A percentile compares a stretch with the other conserved stretches of the same genome.
phyloP scores from a whole-genome alignment of 23 tunicate genomes.

The Trididemnum nubilum region DNA sequence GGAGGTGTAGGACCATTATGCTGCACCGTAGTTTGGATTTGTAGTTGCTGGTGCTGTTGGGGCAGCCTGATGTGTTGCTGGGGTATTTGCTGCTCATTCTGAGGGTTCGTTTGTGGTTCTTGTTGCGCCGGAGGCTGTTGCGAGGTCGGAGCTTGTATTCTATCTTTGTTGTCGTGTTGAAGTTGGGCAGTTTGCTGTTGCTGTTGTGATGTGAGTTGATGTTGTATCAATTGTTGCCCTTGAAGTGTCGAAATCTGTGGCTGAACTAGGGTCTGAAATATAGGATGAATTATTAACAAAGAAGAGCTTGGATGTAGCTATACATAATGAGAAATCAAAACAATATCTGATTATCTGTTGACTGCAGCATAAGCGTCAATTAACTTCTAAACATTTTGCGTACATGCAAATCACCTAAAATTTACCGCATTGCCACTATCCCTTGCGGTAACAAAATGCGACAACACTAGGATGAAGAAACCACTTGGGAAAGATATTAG shows the following conservation, averaged over 20 bases:
- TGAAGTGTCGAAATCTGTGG: conserved; percentile 28
- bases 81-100: conserved; percentile 38
- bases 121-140: conserved; percentile 22
- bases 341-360: too few species aligned
- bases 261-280: conserved; percentile 45
- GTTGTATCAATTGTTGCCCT: conserved; percentile 22
- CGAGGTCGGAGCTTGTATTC: conserved; percentile 20
- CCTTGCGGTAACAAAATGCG: too few species aligned
- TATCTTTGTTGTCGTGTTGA: conserved; percentile 10
- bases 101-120: conserved; percentile 26
- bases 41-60: conserved; percentile 46
- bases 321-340: too few species aligned
- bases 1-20: conserved; percentile 23
- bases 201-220: too few species aligned
- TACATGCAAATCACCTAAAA: too few species aligned
- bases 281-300: neutral
- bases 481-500: too few species aligned
- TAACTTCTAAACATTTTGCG: too few species aligned
- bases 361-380: too few species aligned
- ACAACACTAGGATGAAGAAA: too few species aligned
- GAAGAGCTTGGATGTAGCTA: too few species aligned
- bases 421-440: too few species aligned
- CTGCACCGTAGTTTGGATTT: conserved; percentile 31
- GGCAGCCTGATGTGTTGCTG: conserved; percentile 32
- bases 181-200: conserved; percentile 1